Base-by-base conservation (phyloP, 2,888 invertebrate species). In the Sphaeridia pumilis region DNA sequence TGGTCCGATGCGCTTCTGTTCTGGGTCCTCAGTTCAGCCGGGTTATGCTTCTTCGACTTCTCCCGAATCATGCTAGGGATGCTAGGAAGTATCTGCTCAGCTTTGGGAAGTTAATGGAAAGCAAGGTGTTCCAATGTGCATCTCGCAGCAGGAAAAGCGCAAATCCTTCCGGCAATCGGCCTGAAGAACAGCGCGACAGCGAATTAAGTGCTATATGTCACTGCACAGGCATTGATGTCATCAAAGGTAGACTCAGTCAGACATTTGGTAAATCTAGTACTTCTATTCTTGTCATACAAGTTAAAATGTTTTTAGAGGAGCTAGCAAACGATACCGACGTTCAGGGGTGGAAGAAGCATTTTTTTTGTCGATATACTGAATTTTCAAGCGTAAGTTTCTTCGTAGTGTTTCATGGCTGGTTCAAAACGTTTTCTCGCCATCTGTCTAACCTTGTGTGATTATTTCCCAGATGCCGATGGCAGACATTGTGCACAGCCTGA, bases 1-100 rank as follows among this genome's bases (percentile, higher is more conserved):
- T 80, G 43, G 67, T 80, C 14, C 79, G 78, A 68, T 77, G 77
- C 52, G 77, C 76, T 5, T 74, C 79, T 0, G 75, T 77, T 1
- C 70, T 80, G 31, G 81, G 80, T 1, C 71, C 73, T 36, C 67
- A 74, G 4, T 72, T 80, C 53, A 73, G 74, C 14, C 70, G 79
- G 57, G 71, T 71, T 22, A 71, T 76, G 28, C 67, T 80, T 1
- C 55, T 56, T 4, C 41, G 59, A 4, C 46, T 64, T 10, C 27
- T 64, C 1, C 61, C 62, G 0, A 43, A 49, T 5, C 58, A 52
- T 35, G 61, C 60, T 21, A 25, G 56, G 10, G 54, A 52, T 38
- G 51, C 56, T 12, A 36, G 47, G 17, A 60, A 60, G 26, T 61
- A 59, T 31, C 57, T 60, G 17, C 17, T 26, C 1, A 54, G 59